Percentiles rank a stretch among this genome's conserved stretches.
phyloP scores from a whole-genome alignment of 2,888 invertebrate species.

The Eristalis intricaria region DNA sequence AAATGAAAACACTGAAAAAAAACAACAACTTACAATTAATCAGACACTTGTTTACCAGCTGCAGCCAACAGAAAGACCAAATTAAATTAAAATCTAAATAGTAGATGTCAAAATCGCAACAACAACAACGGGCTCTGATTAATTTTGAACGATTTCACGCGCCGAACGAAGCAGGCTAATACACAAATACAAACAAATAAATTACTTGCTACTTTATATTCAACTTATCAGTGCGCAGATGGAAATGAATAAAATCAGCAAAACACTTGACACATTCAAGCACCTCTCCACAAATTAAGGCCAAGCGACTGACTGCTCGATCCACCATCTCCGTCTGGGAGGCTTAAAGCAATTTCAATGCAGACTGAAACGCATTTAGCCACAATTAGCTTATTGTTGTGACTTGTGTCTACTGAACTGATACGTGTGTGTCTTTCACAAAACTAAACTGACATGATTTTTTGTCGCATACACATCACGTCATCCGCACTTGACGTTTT shows the following conservation, averaged over 20 bases:
- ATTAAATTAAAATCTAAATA: neutral
- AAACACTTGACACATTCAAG: conserved; percentile 65
- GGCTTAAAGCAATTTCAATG: conserved; percentile 24
- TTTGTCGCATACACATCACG: neutral
- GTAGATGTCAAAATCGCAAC: conserved; percentile 13
- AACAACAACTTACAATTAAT: neutral
- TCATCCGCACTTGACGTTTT: neutral
- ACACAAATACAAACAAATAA: conserved; percentile 34
- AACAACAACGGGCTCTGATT: conserved; percentile 34
- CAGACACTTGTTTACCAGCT: neutral
- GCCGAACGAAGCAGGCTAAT: conserved; percentile 2
- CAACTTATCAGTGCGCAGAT: conserved; percentile 27
- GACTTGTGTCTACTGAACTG: conserved; percentile 23
- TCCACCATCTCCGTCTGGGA: neutral
- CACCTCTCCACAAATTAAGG: neutral
- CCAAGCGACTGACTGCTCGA: neutral
- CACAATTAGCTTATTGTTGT: conserved; percentile 63
- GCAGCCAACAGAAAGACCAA: neutral
- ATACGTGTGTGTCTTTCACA: neutral
- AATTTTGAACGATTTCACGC: conserved; percentile 47
- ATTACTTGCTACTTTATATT: conserved; percentile 45
- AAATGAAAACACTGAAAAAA: neutral
- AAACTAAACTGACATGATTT: neutral
- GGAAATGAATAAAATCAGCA: conserved; percentile 60
- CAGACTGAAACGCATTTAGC: conserved; percentile 35